Evolutionary conservation across 2,888 invertebrate species (phyloP).

Genomic region (Plagodis dolabraria): DNA sequence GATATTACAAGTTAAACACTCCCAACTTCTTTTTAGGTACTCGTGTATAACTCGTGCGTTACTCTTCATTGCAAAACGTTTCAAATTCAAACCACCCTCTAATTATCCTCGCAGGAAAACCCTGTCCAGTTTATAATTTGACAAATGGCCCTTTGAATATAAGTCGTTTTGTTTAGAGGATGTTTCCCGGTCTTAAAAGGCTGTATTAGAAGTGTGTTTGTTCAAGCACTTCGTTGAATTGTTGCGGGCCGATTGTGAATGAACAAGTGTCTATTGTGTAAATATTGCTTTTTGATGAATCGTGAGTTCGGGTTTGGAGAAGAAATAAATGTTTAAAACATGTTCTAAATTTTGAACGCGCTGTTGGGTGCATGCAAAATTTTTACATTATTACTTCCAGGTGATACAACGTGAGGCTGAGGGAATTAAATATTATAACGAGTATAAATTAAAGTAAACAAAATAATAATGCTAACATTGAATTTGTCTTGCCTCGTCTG

Average conservation of each 20-base stretch:
- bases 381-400: too few relatives aligned
- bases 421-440: too few relatives aligned
- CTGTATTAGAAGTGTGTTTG: slow-evolving; percentile 48
- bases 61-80: slow-evolving; percentile 21
- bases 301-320: slow-evolving; percentile 26
- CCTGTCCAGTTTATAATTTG: slow-evolving; percentile 38
- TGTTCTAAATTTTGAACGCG: too few relatives aligned
- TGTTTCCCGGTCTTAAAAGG: slow-evolving; percentile 36
- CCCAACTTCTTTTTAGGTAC: too few relatives aligned
- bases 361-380: too few relatives aligned
- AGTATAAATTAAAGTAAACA: too few relatives aligned
- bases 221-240: slow-evolving; percentile 43
- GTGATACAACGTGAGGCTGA: too few relatives aligned
- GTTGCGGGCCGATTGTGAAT: slow-evolving; percentile 52
- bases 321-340: background rate
- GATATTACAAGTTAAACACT: too few relatives aligned
- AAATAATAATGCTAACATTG: too few relatives aligned
- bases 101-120: slow-evolving; percentile 30
- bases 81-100: slow-evolving; percentile 32
- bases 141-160: slow-evolving; percentile 35
- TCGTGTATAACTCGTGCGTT: too few relatives aligned
- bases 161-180: slow-evolving; percentile 39
- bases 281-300: slow-evolving; percentile 34
- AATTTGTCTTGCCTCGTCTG: too few relatives aligned
- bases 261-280: slow-evolving; percentile 48